Conservation (phyloP, 2,113 vertebrate species). For the Perca schrenkii region DNA sequence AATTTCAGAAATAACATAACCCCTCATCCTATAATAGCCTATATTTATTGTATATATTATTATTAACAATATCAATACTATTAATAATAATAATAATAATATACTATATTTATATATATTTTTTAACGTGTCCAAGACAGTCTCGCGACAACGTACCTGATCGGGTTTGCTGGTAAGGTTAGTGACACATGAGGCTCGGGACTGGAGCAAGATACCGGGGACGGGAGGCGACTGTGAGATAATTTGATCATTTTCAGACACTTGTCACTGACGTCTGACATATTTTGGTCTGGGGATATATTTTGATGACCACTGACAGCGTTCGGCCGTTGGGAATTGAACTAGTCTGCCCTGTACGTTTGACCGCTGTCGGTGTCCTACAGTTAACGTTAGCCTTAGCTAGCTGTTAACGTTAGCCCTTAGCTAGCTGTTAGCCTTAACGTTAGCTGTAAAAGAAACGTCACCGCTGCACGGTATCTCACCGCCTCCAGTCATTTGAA, state of each 20-base stretch:
- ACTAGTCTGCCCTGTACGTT: constrained; percentile 40
- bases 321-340: background rate
- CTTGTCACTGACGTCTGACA: background rate
- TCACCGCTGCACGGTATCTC: too few species aligned
- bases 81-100: too few species aligned
- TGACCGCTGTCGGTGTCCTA: constrained; percentile 77
- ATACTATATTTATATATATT: too few species aligned
- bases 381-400: constrained; percentile 55
- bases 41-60: too few species aligned
- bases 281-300: rapidly evolving
- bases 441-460: too few species aligned
- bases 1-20: too few species aligned
- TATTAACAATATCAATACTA: too few species aligned
- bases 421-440: too few species aligned
- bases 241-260: background rate
- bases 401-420: constrained; percentile 14
- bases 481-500: too few species aligned
- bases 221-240: constrained; percentile 55
- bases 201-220: constrained; percentile 51
- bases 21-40: too few species aligned
- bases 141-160: constrained; percentile 74
- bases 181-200: constrained; percentile 63
- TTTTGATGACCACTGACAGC: too few species aligned
- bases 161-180: constrained; percentile 12
- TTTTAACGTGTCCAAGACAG: background rate